Evolutionary conservation across 2,888 invertebrate genomes (phyloP), one percentile per base, ranked within the genome.

Genomic region (Volucella zonaria): DNA sequence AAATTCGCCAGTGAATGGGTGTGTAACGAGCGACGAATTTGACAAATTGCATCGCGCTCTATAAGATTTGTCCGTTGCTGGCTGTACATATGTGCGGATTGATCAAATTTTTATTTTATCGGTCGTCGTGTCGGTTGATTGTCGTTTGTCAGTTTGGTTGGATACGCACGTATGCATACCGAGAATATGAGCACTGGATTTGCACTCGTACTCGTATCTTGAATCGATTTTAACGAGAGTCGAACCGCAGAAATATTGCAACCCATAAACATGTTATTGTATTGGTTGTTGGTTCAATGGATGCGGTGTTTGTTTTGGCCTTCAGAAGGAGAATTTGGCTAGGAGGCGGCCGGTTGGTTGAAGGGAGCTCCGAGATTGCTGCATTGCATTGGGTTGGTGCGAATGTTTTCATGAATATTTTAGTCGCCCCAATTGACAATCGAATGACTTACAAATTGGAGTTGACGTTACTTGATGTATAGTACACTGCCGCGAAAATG

Each of bases 401-500:
- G 18, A 76, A 67, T 71, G 58, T 81, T 73, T 82, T 73, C 62
- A 73, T 78, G 71, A 58, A 82, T 82, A 78, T 82, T 81, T 82
- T 68, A 73, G 66, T 62, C 81, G 83, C 71, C 73, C 75, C 85
- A 77, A 81, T 81, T 85, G 85, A 81, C 81, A 85, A 67, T 75
- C 80, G 81, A 85, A 85, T 77, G 85, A 81, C 73, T 85, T 85
- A 85, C 85, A 81, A 85, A 85, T 85, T 77, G 80, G 58, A 85
- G 81, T 81, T 85, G 85, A 81, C 85, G 81, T 73, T 78, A 73
- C 82, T 77, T 67, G 52, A 38, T 54, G 58, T 68, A n/a, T n/a
- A n/a, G n/a, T n/a, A n/a, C n/a, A 62, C 67, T 76, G 56, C 49
- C 71, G 62, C 66, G 75, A 70, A 8, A 61, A 70, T 75, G 79